Base-by-base conservation (phyloP, 2,797 vertebrate genomes). In the Acanthiza pusilla region DNA sequence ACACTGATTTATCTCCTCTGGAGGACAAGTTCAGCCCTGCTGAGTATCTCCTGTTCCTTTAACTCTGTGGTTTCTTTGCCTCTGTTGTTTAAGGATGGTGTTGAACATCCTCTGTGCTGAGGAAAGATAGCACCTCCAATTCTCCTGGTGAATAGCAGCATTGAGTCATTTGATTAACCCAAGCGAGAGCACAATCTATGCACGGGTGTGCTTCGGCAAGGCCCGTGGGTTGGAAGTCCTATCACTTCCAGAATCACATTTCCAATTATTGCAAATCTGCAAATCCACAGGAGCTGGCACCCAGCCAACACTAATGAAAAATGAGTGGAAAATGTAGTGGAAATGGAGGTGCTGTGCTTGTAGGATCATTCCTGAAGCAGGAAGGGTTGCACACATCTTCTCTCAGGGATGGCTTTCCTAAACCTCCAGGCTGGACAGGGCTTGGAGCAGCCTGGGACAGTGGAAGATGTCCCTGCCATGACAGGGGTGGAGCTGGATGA, bases 341-440 rank as follows among this genome's bases (percentile, higher is more conserved):
- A 11, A 58, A 26, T 7, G 45, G 43, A 29, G 47, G 42, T 4
- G 34, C 60, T 62, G 3, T 22, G 26, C 42, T 40, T 8, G 34
- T 5, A 23, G 60, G 50, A 7, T 21, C 43, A 1, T 26, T 36
- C 22, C 68, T 16, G 0, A 0, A 0, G 13, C 17, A 5, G 53
- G 36, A 16, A 13, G n/a, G 13, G 54, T 8, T 55, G 1, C 29
- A 4, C 1, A 0, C 1, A 1, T 4, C 47, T 6, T 17, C 54
- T 7, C 43, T 13, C 61, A 10, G 53, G n/a, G 29, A 1, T 13
- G 51, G 9, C 6, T 58, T 34, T 19, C 53, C 54, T 10, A 3
- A 15, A 22, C 8, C 22, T 32, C 18, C 45, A 10, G 12, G 26
- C 12, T 58, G 71, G 71, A 10, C 43, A 21, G 48, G 80, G 16